phyloP scores from a whole-genome alignment of 2,888 invertebrate genomes.

The Toxonevra muliebris region DNA sequence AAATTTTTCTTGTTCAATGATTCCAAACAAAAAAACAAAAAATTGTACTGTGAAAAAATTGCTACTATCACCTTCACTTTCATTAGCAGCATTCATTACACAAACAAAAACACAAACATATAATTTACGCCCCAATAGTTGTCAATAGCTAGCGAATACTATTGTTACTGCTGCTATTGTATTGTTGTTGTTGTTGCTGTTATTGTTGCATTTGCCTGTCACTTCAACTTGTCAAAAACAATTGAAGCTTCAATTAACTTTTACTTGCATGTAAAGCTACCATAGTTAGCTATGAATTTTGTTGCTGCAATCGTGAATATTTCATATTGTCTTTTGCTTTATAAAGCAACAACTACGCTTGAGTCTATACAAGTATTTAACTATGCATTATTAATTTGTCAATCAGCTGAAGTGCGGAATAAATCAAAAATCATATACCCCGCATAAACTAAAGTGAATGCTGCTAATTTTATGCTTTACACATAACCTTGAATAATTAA shows the following conservation, averaged over 20 bases:
- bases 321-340: no score
- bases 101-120: neutral
- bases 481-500: no score
- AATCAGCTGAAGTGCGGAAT: conserved; percentile 43
- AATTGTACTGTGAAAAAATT: no score
- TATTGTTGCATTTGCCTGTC: conserved; percentile 1
- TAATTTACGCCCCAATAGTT: no score
- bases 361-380: no score
- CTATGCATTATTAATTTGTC: conserved; percentile 49
- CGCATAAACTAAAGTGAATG: no score
- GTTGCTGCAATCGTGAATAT: no score
- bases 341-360: no score
- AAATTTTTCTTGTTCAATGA: no score
- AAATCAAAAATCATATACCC: conserved; percentile 27
- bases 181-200: conserved; percentile 1
- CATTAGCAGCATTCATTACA: neutral
- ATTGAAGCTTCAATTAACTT: conserved; percentile 24
- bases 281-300: neutral
- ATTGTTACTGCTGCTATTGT: conserved; percentile 13
- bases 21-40: no score
- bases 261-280: neutral
- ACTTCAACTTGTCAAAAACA: conserved; percentile 22
- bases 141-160: neutral
- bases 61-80: no score
- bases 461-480: no score